Evolutionary conservation across 2,888 invertebrate species (phyloP).

Genomic region (Frankliniella fusca): DNA sequence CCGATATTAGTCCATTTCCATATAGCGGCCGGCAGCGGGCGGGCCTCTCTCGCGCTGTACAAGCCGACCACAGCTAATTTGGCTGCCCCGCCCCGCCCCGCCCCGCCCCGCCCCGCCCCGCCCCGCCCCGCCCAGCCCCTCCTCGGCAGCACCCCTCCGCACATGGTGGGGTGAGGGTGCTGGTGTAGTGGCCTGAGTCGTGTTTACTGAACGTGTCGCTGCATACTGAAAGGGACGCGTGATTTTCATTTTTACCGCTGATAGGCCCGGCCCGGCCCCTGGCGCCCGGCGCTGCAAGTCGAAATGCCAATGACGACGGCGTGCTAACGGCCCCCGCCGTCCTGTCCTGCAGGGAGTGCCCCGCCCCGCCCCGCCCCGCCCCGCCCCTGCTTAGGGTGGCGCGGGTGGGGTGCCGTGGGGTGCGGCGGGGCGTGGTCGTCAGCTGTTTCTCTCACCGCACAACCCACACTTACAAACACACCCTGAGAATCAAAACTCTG

Average conservation of each 20-base stretch:
- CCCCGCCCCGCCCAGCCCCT: not conserved
- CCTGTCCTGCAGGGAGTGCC: too few species aligned
- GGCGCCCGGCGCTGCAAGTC: not conserved
- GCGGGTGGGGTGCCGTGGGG: too few species aligned
- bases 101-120: not conserved
- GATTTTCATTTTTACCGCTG: constrained; percentile 14
- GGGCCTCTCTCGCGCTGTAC: not conserved
- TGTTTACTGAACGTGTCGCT: constrained; percentile 2
- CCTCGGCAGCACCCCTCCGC: not conserved
- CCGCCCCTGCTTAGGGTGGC: too few species aligned
- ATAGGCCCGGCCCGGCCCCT: not conserved
- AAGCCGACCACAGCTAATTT: constrained; percentile 8
- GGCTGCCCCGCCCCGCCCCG: not conserved
- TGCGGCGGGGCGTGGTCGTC: too few species aligned
- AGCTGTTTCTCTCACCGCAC: too few species aligned
- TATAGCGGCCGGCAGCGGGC: not conserved
- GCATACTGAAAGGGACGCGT: not conserved
- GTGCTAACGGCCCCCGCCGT: not conserved
- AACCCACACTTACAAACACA: too few species aligned
- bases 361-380: too few species aligned
- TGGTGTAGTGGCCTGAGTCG: not conserved
- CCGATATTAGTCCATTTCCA: constrained; percentile 21
- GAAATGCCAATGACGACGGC: not conserved
- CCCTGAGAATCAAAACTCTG: too few species aligned
- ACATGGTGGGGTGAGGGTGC: not conserved